phyloP scores from a whole-genome alignment of 2,888 invertebrate genomes.

The Hedya salicella region DNA sequence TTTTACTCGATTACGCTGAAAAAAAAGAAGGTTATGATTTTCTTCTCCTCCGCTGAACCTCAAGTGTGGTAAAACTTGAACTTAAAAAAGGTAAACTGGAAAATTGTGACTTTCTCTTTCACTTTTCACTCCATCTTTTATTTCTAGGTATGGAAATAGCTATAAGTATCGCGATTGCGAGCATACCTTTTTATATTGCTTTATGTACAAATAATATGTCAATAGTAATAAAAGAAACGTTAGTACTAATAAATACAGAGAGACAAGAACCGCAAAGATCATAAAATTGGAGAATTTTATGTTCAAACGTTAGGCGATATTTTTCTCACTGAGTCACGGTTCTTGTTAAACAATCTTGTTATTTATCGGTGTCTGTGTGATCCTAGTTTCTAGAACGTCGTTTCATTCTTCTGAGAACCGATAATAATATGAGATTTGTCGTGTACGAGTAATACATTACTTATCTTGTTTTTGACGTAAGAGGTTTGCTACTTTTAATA shows the following conservation, averaged over 20 bases:
- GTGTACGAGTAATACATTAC: neutral
- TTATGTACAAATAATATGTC: constrained; percentile 49
- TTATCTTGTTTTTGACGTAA: neutral
- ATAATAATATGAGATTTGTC: constrained; percentile 1
- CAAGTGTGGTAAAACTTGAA: no score
- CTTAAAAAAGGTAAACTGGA: no score
- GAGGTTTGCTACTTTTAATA: no score
- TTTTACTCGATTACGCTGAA: no score
- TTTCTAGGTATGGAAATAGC: no score
- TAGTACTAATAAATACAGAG: constrained; percentile 60
- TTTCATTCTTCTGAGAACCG: constrained; percentile 18
- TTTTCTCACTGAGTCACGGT: constrained; percentile 45
- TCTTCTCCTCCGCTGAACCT: no score
- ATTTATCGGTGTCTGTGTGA: constrained; percentile 18
- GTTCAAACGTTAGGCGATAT: constrained; percentile 37
- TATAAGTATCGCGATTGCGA: no score
- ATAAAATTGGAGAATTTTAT: constrained; percentile 64
- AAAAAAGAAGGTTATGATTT: no score
- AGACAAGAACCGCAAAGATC: constrained; percentile 62
- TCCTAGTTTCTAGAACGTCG: neutral
- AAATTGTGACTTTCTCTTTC: no score
- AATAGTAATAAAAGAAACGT: constrained; percentile 55
- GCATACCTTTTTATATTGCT: neutral
- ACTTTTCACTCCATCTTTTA: no score
- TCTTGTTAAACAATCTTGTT: constrained; percentile 17